phyloP scores from a whole-genome alignment of 2,113 vertebrate genomes.

The Ancistrus triradiatus region DNA sequence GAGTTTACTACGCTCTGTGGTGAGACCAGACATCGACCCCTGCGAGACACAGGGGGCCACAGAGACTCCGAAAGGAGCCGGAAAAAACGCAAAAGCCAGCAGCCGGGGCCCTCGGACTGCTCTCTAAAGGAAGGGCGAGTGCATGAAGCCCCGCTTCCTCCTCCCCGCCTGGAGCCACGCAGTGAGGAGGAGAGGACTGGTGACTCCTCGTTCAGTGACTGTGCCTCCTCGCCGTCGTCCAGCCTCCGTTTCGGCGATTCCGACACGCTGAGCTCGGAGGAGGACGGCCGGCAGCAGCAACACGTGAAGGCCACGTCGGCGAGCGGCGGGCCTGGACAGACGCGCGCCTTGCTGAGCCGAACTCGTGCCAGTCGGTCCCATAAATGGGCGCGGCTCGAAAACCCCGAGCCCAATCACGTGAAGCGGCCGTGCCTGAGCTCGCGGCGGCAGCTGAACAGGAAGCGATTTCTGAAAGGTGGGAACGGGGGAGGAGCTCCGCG shows the following conservation, averaged over 20 bases:
- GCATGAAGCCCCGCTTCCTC: constrained; percentile 57
- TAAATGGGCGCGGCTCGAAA: constrained; percentile 86
- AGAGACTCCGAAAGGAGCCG: constrained; percentile 84
- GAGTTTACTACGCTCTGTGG: constrained; percentile 86
- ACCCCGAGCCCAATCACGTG: constrained; percentile 81
- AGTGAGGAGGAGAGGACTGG: constrained; percentile 82
- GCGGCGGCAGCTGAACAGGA: constrained; percentile 80
- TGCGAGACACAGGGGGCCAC: constrained; percentile 75
- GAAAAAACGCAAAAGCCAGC: constrained; percentile 94
- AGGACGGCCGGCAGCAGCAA: constrained; percentile 68
- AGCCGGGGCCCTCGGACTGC: constrained; percentile 93
- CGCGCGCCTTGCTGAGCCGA: constrained; percentile 72
- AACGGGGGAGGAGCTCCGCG: constrained; percentile 76
- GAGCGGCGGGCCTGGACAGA: constrained; percentile 31
- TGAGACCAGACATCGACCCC: constrained; percentile 61
- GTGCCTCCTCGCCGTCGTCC: constrained; percentile 92
- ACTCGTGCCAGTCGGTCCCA: constrained; percentile 81
- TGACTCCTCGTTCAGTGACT: constrained; percentile 95
- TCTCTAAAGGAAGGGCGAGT: constrained; percentile 75
- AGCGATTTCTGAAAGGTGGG: constrained; percentile 83
- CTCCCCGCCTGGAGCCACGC: constrained; percentile 72
- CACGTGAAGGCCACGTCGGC: constrained; percentile 56
- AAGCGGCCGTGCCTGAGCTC: constrained; percentile 87
- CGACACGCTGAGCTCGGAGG: constrained; percentile 92
- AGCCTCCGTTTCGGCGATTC: constrained; percentile 94